Evolutionary conservation across 2,888 invertebrate genomes (phyloP), one percentile per base, ranked within the genome.

Genomic region (Brachylomia viminalis): DNA sequence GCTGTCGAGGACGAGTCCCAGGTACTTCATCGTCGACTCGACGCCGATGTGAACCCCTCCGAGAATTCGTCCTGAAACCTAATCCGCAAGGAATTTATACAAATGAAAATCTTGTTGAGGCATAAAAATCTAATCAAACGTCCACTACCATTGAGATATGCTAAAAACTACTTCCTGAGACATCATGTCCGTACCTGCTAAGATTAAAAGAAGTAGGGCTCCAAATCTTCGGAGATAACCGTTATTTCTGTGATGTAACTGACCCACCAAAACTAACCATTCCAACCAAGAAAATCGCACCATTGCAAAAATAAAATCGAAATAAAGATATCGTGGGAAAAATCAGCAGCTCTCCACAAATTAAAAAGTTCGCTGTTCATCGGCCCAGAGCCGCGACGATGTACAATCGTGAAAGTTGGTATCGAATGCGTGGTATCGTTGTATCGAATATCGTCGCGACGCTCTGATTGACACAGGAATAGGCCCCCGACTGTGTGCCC

Each of bases 381-480:
- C 70, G 71, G 56, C 49, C 65, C 58, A 80, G 74, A 76, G 58
- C 74, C 67, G 74, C 79, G 83, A 72, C 82, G 86, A 86, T 78
- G 79, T 75, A 75, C 71, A 61, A 69, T 78, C 87, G 90, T 86
- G 91, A 92, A 92, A 92, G 91, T 89, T 66, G 75, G 86, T 86
- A 88, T 90, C 90, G 79, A 88, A 87, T 89, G 81, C 84, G 80
- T 75, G 70, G 74, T 91, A 88, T 91, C 85, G 81, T 73, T 59
- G 74, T 91, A 89, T 91, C 89, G 62, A 78, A 84, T 92, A 73
- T 86, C 90, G 73, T 72, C 72, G 72, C 78, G 82, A 79, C 87
- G 90, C 88, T 92, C 90, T 91, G 91, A 91, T 91, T 91, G 91
- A 91, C 89, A 79, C 79, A 76, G 84, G 82, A 87, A 87, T 86